Evolutionary conservation across 92 coral and sea anemone species (phyloP).

Genomic region (Parazoanthus swiftii): DNA sequence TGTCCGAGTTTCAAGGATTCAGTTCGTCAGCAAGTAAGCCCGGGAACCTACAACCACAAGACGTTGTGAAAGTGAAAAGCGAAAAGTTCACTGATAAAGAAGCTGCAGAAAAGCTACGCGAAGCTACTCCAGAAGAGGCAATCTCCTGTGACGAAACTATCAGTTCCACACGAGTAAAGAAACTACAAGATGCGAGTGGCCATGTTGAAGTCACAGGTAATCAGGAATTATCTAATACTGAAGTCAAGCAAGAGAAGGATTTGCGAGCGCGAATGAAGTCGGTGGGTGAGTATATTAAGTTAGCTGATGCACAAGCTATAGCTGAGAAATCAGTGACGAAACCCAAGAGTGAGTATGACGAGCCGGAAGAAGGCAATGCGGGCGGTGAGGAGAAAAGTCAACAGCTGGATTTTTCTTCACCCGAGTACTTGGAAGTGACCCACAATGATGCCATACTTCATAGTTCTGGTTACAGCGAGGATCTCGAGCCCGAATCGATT

Average conservation of each 20-base stretch:
- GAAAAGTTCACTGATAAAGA: not conserved
- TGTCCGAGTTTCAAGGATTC: conserved; percentile 89
- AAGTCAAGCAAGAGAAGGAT: conserved; percentile 31
- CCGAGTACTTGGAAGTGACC: conserved; percentile 22
- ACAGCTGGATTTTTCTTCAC: not conserved
- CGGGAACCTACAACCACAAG: conserved; percentile 51
- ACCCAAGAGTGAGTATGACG: conserved; percentile 13
- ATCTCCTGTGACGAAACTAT: not conserved
- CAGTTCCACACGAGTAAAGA: not conserved
- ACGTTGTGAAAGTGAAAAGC: conserved; percentile 37
- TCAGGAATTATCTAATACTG: not conserved
- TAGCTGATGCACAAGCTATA: conserved; percentile 49
- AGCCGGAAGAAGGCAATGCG: conserved; percentile 33
- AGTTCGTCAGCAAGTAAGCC: conserved; percentile 41
- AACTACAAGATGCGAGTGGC: not conserved
- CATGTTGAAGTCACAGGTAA: not conserved
- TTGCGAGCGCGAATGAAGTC: conserved; percentile 49
- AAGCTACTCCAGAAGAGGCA: not conserved
- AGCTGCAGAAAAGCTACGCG: not conserved
- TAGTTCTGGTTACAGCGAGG: not conserved
- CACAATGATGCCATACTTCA: not conserved
- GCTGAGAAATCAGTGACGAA: not conserved
- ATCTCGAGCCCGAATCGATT: conserved; percentile 18
- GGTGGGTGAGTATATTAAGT: conserved; percentile 57
- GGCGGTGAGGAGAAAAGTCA: not conserved